Base-by-base conservation (phyloP, 92 coral and sea anemone species). In the Porites rus region DNA sequence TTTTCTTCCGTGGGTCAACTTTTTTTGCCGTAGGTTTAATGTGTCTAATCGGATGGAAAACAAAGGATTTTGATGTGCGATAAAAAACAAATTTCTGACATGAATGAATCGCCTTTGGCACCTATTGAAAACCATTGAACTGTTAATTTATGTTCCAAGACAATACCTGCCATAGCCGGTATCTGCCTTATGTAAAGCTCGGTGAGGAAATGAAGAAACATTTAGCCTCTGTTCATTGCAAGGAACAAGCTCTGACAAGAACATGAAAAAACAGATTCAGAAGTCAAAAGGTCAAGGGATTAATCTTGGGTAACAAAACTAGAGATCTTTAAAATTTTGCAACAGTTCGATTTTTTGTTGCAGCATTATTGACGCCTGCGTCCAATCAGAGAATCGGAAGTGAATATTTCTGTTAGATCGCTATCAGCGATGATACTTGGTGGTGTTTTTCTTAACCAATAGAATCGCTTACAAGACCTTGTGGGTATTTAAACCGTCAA, bases 231-330 rank as follows among this genome's bases (percentile, higher is more conserved):
- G n/a, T 66, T 28, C 80, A 21, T 7, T 64, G 13, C 25, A 20
- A 12, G 14, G 70, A 53, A 74, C 87, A 65, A 72, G 87, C 54
- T 63, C 2, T n/a, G 74, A 51, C 87, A 83, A 10, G 80, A 63
- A 60, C 67, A 3, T 6, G 79, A 74, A 83, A 74, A 60, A 73
- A 83, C 74, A 17, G 87, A 64, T 60, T 50, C 50, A 19, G 21
- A 25, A 72, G 87, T 64, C 87, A 74, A n/a, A 59, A 74, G 87
- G 87, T 83, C 87, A 83, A 16, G 6, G 77, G 86, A 81, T 81
- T 58, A 81, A 10, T 59, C 77, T 54, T 69, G 28, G 75, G 78
- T 70, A 81, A 59, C 69, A 81, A 79, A 81, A 81, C 28, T 69
- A 56, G 78, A 38, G 69, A 69, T 69, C 78, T 81, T 80, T 81